Evolutionary conservation across 2,888 invertebrate species (phyloP), one percentile per base, ranked within the genome.

Genomic region (Troides oblongomaculatus): DNA sequence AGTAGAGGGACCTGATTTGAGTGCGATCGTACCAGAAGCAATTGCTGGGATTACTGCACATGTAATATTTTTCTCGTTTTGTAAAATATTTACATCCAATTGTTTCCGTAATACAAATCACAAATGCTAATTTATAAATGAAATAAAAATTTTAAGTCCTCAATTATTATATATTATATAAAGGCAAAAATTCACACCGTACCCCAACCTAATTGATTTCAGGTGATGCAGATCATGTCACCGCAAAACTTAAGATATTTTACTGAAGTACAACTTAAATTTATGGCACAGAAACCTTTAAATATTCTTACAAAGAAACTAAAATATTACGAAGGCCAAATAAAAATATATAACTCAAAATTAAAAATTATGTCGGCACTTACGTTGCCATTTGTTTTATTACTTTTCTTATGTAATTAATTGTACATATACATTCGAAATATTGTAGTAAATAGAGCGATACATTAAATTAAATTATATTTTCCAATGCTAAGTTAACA

Each of bases 141-240:
- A 39, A 39, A 10, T 39, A 39, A 39, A 39, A 39, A 39, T 10
- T 39, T 10, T 0, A 39, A 39, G 39, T 39, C 39, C 10, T 39
- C 8, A 39, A 39, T 39, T 39, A 39, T 39, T 39, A 39, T 10
- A 1, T 39, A 39, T 10, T 10, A 1, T 39, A 39, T 10, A 39
- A 39, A 7, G 39, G 1, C 39, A 6, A 39, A 39, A 39, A 7
- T 1, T 39, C 1, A 39, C 7, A 39, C 7, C 39, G 8, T 10
- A 17, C 18, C 14, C 14, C 46, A 46, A 17, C 17, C 5, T 5
- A 50, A 57, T 57, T 12, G 21, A 57, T 53, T 74, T 39, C 72
- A 92, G 92, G 89, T 92, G 14, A 87, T 91, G 85, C 64, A 81
- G 61, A 80, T 81, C 62, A 91, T 92, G 78, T 77, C 82, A 5